Conservation (phyloP, 2,797 vertebrate species). For the Nyctalus aviator region DNA sequence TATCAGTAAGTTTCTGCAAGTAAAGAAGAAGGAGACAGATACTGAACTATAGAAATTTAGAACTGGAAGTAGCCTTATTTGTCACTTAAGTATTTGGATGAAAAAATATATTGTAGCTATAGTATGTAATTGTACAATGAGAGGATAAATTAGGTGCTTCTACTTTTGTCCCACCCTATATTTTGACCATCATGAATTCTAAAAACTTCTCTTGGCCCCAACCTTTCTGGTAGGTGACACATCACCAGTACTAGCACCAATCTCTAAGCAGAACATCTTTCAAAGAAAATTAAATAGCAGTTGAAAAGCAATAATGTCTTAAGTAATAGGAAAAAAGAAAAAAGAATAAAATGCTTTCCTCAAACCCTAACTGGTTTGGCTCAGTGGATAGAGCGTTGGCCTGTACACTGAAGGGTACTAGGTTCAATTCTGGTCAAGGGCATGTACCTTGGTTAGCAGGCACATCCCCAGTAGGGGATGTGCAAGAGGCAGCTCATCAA, state of each 20-base stretch:
- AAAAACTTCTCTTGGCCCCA: not conserved
- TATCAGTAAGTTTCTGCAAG: not conserved
- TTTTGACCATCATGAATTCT: conserved; percentile 10
- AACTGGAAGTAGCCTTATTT: conserved; percentile 37
- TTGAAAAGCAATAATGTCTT: not conserved
- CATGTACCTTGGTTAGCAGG: too few species aligned
- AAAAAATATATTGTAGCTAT: not conserved
- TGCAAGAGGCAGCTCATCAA: too few species aligned
- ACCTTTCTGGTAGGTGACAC: not conserved
- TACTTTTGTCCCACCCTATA: not conserved
- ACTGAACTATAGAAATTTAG: not conserved
- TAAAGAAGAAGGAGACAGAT: not conserved
- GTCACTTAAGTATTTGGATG: not conserved
- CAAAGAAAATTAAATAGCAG: not conserved
- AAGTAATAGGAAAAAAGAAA: not conserved
- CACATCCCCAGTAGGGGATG: too few species aligned
- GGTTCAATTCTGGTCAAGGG: too few species aligned
- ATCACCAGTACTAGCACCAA: not conserved
- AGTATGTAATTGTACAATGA: not conserved
- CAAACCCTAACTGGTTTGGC: not conserved
- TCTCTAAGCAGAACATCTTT: not conserved
- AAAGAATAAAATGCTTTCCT: not conserved
- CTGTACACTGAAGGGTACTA: too few species aligned
- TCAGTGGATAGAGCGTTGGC: too few species aligned
- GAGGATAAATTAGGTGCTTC: not conserved